Conservation (phyloP, 2,888 invertebrate species). For the Pyrgus malvae region DNA sequence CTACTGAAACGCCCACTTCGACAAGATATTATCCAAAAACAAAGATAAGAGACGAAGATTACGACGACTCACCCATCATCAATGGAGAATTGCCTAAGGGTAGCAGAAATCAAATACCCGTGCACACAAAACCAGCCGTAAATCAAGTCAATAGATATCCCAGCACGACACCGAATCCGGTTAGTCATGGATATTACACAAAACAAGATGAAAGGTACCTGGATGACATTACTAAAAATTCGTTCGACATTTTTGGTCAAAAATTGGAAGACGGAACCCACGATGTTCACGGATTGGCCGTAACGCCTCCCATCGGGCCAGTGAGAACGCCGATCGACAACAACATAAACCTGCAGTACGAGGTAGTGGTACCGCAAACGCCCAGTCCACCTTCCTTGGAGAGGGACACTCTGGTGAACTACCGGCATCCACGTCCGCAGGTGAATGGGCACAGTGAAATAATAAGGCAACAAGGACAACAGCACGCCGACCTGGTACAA, state of each 20-base stretch:
- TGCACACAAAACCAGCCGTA: constrained; percentile 56
- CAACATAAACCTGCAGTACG: constrained; percentile 79
- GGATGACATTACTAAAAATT: constrained; percentile 88
- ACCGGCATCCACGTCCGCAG: constrained; percentile 84
- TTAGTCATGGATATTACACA: constrained; percentile 84
- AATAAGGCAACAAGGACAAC: constrained; percentile 46
- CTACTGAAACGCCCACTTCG: constrained; percentile 77
- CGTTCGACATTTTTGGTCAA: constrained; percentile 88
- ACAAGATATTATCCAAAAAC: constrained; percentile 76
- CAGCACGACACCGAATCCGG: constrained; percentile 79
- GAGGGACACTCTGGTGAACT: constrained; percentile 87
- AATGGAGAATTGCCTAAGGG: constrained; percentile 56
- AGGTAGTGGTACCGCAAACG: constrained; percentile 60
- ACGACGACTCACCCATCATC: constrained; percentile 56
- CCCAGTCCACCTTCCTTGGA: constrained; percentile 76
- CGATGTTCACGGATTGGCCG: constrained; percentile 70
- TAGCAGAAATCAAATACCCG: constrained; percentile 59
- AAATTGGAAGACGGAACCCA: constrained; percentile 81
- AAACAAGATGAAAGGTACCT: constrained; percentile 85
- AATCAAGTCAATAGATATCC: constrained; percentile 57
- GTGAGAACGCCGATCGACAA: constrained; percentile 74
- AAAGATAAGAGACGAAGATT: constrained; percentile 72
- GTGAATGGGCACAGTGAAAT: constrained; percentile 86
- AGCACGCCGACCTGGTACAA: constrained; percentile 57
- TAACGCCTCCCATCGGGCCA: constrained; percentile 70